Percentiles rank a stretch among this genome's conserved stretches.
phyloP scores from a whole-genome alignment of 1,140 invertebrate species.

The Reticulitermes speratus region DNA sequence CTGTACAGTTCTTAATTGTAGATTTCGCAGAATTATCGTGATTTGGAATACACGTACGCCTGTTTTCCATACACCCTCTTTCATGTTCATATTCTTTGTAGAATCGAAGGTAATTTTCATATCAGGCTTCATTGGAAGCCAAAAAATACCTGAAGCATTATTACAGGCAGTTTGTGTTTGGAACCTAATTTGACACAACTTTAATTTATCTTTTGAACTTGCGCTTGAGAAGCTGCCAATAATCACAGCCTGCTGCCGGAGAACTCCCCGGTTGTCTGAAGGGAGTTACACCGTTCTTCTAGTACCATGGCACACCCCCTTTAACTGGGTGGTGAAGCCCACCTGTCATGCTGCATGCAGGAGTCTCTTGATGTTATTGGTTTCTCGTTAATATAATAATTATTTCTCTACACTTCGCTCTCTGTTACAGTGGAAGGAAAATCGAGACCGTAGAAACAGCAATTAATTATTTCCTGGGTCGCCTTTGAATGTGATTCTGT shows the following conservation, averaged over 20 bases:
- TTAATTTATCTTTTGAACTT: not conserved
- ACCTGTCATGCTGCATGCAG: not conserved
- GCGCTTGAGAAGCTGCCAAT: not conserved
- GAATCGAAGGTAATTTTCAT: not conserved
- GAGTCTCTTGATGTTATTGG: not conserved
- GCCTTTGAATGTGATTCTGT: not conserved
- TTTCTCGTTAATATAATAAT: constrained; percentile 7
- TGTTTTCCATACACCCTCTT: too few relatives aligned
- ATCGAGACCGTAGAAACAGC: not conserved
- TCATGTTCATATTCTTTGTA: too few relatives aligned
- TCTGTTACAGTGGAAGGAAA: not conserved
- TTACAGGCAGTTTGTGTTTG: not conserved
- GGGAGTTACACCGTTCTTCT: not conserved
- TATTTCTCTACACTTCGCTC: not conserved
- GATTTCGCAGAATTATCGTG: too few relatives aligned
- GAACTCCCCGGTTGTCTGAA: not conserved
- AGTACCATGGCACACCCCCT: not conserved
- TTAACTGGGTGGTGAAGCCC: not conserved
- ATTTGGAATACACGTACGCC: too few relatives aligned
- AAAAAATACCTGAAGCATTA: too few relatives aligned
- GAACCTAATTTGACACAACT: not conserved
- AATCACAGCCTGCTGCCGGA: not conserved
- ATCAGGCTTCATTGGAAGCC: not conserved
- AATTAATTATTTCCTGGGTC: constrained; percentile 9
- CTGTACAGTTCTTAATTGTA: too few relatives aligned